Conservation (phyloP, 2,888 invertebrate genomes). For the Slavum lentiscoides region DNA sequence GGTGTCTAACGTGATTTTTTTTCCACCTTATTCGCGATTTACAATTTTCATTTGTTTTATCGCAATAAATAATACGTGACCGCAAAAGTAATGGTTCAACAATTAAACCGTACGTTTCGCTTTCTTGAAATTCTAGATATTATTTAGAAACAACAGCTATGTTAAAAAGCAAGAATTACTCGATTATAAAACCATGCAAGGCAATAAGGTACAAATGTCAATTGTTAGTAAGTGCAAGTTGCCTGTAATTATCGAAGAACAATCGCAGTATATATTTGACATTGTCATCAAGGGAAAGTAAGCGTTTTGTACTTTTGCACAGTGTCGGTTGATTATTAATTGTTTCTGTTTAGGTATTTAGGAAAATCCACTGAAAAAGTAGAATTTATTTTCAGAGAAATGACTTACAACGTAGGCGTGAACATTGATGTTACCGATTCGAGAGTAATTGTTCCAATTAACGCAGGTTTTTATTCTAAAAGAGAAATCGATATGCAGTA, state of each 20-base stretch:
- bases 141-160: constrained; percentile 45
- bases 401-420: constrained; percentile 38
- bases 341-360: constrained; percentile 26
- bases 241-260: constrained; percentile 15
- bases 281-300: constrained; percentile 35
- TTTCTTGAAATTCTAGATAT: constrained; percentile 21
- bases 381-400: constrained; percentile 29
- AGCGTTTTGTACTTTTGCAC: neutral
- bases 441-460: neutral
- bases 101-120: neutral
- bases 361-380: constrained; percentile 44
- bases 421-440: constrained; percentile 45
- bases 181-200: constrained; percentile 31
- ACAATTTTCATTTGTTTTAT: neutral
- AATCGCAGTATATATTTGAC: constrained; percentile 37
- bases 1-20: neutral
- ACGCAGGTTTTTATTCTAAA: neutral
- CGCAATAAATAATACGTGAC: neutral
- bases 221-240: constrained; percentile 21
- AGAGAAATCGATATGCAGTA: constrained; percentile 37
- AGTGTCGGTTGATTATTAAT: neutral
- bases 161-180: constrained; percentile 11
- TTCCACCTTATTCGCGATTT: neutral
- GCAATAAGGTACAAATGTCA: constrained; percentile 33
- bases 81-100: neutral